Conservation (phyloP, 2,113 vertebrate genomes). For the Gadus chalcogrammus region DNA sequence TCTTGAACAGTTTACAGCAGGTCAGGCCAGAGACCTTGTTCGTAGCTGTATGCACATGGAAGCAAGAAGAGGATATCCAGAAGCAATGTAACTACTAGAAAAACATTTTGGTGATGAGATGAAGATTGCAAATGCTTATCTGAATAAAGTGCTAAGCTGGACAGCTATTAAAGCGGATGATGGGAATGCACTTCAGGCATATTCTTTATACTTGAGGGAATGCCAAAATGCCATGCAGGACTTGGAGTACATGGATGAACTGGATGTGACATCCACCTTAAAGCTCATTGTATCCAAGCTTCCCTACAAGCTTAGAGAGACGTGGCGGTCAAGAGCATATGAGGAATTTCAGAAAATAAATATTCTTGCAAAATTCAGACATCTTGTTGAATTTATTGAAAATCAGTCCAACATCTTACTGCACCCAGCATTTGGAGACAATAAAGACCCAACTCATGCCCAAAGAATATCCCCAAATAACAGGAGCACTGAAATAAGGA, state of each 20-base stretch:
- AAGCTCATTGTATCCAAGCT: slow-evolving; percentile 3
- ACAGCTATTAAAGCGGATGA: slow-evolving; percentile 3
- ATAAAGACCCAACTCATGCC: neutral
- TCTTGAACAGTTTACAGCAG: slow-evolving; percentile 11
- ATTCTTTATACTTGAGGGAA: slow-evolving; percentile 4
- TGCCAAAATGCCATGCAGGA: slow-evolving; percentile 9
- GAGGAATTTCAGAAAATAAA: neutral
- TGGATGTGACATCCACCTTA: slow-evolving; percentile 4
- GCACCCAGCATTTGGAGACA: slow-evolving; percentile 9
- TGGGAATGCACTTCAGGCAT: neutral
- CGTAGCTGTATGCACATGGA: slow-evolving; percentile 10
- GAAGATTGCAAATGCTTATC: slow-evolving; percentile 6
- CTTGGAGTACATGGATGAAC: slow-evolving; percentile 1
- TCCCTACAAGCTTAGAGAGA: slow-evolving; percentile 11
- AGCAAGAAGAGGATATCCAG: neutral
- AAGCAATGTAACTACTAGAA: slow-evolving; percentile 1
- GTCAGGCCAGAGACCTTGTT: slow-evolving; percentile 8
- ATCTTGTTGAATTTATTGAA: slow-evolving; percentile 1
- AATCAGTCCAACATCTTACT: neutral
- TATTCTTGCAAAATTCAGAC: neutral
- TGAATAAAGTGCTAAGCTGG: slow-evolving; percentile 11
- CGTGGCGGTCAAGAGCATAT: neutral
- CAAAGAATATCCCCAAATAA: too few relatives aligned
- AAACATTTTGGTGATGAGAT: neutral
- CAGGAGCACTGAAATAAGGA: too few relatives aligned